These are phyloP conservation scores for Diadophis punctatus DNA, from an alignment of 2,113 vertebrate genomes.

Conservation along the genomic window DNA sequence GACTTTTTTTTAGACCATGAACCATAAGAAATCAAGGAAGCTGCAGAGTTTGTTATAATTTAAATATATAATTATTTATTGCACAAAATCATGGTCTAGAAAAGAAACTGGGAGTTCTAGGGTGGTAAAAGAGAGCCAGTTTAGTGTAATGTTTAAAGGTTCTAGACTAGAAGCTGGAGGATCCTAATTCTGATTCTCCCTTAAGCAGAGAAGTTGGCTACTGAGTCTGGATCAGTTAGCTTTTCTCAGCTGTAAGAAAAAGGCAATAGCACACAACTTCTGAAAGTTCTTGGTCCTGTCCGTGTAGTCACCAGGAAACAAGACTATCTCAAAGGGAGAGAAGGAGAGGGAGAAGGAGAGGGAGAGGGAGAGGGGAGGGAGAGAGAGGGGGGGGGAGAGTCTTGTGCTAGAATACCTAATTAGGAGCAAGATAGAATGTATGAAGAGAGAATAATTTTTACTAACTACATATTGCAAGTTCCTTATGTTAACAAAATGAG, in stretches of 20 bases:
- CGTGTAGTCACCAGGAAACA: background rate
- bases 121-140: background rate
- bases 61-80: background rate
- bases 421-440: background rate
- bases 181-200: background rate
- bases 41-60: background rate
- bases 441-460: background rate
- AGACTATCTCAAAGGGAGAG: background rate
- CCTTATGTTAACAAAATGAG: background rate
- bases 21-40: background rate
- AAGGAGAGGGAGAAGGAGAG: background rate
- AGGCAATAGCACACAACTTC: background rate
- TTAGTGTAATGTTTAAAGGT: background rate
- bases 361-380: no score
- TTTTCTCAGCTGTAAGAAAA: background rate
- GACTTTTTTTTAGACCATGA: background rate
- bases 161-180: background rate
- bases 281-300: background rate
- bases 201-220: background rate
- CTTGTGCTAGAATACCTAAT: background rate
- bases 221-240: background rate
- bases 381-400: no score
- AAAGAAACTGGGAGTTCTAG: background rate
- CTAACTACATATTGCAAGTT: background rate
- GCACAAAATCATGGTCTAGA: background rate